A percentile compares a stretch with the other conserved stretches of the same genome.
Evolutionary conservation across 2,113 vertebrate species (phyloP).

Genomic region (Platysteira castanea): DNA sequence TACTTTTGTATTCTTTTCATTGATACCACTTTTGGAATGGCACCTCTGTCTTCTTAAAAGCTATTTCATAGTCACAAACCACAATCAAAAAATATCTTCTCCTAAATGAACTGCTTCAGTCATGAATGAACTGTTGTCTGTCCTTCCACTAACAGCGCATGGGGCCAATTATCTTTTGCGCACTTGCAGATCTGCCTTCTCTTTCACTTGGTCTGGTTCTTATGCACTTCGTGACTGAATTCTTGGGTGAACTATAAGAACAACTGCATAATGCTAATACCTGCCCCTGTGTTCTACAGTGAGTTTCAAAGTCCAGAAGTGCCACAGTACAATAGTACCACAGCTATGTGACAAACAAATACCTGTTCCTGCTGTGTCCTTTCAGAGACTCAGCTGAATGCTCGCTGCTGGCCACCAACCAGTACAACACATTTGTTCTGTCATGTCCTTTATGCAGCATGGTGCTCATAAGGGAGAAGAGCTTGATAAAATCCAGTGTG

Average conservation of each 20-base stretch:
- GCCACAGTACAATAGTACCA: background rate
- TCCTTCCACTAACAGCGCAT: background rate
- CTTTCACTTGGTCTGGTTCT: background rate
- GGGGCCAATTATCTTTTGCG: background rate
- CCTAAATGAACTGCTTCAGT: background rate
- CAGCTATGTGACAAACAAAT: background rate
- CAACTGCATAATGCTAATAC: background rate
- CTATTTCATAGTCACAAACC: background rate
- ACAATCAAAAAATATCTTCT: background rate
- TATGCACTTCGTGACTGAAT: background rate
- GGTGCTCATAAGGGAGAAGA: conserved; percentile 57
- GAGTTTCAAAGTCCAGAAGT: background rate
- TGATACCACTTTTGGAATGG: background rate
- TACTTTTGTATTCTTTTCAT: background rate
- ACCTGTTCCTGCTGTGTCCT: background rate
- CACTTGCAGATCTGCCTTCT: background rate
- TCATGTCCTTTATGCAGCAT: background rate
- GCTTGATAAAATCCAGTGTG: conserved; percentile 62
- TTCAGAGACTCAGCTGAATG: background rate
- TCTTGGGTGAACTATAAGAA: background rate
- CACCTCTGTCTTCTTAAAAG: background rate
- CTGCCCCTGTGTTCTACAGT: background rate
- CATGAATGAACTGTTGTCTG: background rate
- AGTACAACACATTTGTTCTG: background rate
- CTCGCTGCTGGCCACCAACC: background rate